Evolutionary conservation across 2,113 vertebrate species (phyloP), one percentile per base, ranked within the genome.

Genomic region (Grantiella picta): DNA sequence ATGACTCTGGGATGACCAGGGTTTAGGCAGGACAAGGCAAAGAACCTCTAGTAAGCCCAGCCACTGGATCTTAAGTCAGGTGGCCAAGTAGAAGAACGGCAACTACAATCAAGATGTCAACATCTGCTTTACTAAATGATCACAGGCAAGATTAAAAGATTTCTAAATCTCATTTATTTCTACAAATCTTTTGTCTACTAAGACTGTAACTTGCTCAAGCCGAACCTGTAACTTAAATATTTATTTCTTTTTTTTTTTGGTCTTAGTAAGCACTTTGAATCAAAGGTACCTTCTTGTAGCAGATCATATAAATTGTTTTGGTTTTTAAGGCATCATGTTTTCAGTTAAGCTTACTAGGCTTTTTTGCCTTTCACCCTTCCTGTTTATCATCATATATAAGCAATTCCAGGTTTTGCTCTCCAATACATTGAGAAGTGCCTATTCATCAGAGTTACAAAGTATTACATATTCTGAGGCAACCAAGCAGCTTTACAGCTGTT

Each of bases 291-390:
- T 31, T 12, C 40, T 78, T 31, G 7, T 23, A 77, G 31, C 2
- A 18, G 31, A 61, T 25, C 17, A 15, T 6, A n/a, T 7, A 77
- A 40, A 63, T 9, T 0, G 0, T 66, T 38, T 40, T 17, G 2
- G 4, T 4, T 68, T 80, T 76, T 52, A 79, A 56, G 11, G 12
- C 64, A 82, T 6, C 0, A 1, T 36, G 19, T 66, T 79, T 71
- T 75, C 49, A 63, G 8, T 50, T 73, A 82, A 29, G 33, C 8
- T 71, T 52, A 76, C 8, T 35, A 56, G 20, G 29, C 18, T 72
- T 80, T 33, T 63, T 45, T 38, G 25, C 36, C 29, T 63, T 45
- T 31, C 24, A 79, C 11, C 44, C 25, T 82, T 90, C 38, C 36
- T 57, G 12, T 64, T 93, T 60, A 49, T 52, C 24, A 54, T 35